Evolutionary conservation across 2,113 vertebrate species (phyloP).

Genomic region (Tragelaphus strepsiceros): DNA sequence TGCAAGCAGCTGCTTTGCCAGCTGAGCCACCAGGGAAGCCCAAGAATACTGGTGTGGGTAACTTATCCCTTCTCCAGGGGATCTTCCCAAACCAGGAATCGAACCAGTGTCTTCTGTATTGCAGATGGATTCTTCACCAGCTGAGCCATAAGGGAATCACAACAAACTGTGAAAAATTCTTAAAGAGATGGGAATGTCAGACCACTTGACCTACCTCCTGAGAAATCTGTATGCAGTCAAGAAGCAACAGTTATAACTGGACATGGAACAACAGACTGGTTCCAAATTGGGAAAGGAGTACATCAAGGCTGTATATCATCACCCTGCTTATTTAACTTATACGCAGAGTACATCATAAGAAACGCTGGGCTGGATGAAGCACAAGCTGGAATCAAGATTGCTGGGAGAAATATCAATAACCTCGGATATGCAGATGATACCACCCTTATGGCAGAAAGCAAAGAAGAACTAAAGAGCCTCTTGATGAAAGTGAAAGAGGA

Average conservation of each 20-base stretch:
- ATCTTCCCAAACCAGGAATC: background rate
- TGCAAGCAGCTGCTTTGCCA: background rate
- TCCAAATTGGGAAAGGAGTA: background rate
- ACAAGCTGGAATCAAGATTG: background rate
- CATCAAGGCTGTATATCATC: background rate
- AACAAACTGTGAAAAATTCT: background rate
- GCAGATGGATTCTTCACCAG: background rate
- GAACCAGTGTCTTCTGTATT: background rate
- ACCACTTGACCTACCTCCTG: background rate
- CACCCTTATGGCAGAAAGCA: background rate
- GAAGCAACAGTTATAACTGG: background rate
- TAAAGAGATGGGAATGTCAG: background rate
- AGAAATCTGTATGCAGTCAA: background rate
- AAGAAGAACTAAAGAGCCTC: background rate
- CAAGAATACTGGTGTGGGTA: background rate
- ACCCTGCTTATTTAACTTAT: background rate
- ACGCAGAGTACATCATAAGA: background rate
- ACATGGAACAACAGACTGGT: background rate
- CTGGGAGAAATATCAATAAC: background rate
- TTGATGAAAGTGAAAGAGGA: background rate
- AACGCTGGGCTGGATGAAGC: rapidly evolving
- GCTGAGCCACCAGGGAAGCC: background rate
- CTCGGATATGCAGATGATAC: background rate
- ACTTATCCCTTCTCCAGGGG: background rate
- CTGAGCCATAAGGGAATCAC: background rate